These are phyloP conservation scores for Eremophila alpestris DNA, from an alignment of 2,797 vertebrate genomes.

Conservation along the genomic window DNA sequence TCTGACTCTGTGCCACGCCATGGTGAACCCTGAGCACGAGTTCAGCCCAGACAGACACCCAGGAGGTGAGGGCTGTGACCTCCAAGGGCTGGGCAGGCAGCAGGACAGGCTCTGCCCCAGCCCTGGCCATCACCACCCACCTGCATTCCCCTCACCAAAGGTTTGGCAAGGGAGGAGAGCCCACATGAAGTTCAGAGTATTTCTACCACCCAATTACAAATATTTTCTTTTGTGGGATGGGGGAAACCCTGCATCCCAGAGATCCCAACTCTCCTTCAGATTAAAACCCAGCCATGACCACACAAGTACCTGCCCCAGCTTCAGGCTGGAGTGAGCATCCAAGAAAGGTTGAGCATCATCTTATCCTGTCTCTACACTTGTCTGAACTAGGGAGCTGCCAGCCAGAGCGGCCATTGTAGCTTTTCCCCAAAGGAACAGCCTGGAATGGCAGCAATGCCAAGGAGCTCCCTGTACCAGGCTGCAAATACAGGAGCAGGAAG, in stretches of 20 bases:
- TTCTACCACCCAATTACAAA: rapidly evolving
- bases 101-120: not conserved
- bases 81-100: rapidly evolving
- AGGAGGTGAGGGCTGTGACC: not conserved
- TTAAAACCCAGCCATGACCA: rapidly evolving
- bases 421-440: not conserved
- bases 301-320: rapidly evolving
- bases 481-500: not conserved
- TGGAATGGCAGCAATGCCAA: not conserved
- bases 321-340: rapidly evolving
- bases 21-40: rapidly evolving
- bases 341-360: not conserved
- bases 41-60: not conserved
- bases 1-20: not conserved
- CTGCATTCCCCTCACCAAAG: rapidly evolving
- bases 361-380: not conserved
- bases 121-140: not conserved
- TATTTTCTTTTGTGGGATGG: not conserved
- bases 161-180: not conserved
- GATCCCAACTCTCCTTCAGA: not conserved
- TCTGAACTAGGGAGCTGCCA: not conserved
- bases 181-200: not conserved
- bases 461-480: not conserved
- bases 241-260: not conserved
- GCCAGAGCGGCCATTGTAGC: not conserved